phyloP scores from a whole-genome alignment of 2,888 invertebrate genomes.

The Endomychus coccineus region DNA sequence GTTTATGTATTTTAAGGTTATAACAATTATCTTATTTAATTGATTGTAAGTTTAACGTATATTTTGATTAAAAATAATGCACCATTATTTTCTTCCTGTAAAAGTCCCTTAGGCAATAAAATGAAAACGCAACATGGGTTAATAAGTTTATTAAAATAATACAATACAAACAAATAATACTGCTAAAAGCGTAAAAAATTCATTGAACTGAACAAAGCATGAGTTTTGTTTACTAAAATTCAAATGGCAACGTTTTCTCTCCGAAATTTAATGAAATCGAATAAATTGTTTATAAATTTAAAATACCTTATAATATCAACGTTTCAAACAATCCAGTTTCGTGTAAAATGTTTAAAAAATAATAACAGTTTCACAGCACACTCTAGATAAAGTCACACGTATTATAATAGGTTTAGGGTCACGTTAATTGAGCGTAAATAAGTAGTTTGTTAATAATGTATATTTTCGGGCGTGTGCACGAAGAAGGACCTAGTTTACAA shows the following conservation, averaged over 20 bases:
- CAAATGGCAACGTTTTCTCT: neutral
- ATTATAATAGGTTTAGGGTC: conserved; percentile 26
- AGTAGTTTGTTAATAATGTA: conserved; percentile 36
- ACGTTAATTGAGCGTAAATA: conserved; percentile 23
- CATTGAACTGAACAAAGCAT: conserved; percentile 31
- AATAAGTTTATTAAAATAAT: conserved; percentile 30
- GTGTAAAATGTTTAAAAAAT: too few relatives aligned
- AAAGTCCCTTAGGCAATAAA: conserved; percentile 28
- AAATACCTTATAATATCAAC: too few relatives aligned
- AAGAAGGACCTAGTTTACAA: conserved; percentile 31
- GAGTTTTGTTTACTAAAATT: conserved; percentile 10
- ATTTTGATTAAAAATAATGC: too few relatives aligned
- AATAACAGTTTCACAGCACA: conserved; percentile 30
- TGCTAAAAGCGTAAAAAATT: conserved; percentile 35
- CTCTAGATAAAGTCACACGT: conserved; percentile 28
- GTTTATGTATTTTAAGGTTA: neutral
- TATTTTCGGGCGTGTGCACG: conserved; percentile 38
- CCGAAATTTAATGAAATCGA: neutral
- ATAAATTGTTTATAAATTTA: neutral
- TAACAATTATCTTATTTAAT: neutral
- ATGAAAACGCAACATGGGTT: conserved; percentile 28
- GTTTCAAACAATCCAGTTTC: too few relatives aligned
- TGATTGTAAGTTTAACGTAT: neutral
- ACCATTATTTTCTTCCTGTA: conserved; percentile 25
- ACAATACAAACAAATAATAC: conserved; percentile 18